Evolutionary conservation across 2,113 vertebrate species (phyloP).

Genomic region (Tenebrosternarchus preto): DNA sequence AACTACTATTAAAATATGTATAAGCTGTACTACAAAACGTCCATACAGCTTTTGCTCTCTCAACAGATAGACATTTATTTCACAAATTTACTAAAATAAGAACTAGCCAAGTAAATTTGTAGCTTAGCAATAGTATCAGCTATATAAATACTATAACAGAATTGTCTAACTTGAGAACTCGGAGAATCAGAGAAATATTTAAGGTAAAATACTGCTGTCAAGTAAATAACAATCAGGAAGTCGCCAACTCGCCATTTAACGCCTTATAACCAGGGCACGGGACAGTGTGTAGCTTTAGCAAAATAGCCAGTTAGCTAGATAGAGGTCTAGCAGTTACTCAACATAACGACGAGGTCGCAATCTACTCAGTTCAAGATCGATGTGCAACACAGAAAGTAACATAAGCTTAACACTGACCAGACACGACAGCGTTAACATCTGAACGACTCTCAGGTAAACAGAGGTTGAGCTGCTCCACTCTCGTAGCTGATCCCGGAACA

Average conservation of each 20-base stretch:
- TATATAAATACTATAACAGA: background rate
- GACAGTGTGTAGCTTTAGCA: conserved; percentile 3
- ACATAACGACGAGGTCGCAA: too few species aligned
- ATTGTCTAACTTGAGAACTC: background rate
- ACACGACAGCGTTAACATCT: background rate
- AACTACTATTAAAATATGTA: background rate
- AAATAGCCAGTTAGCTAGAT: background rate
- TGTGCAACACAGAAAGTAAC: background rate
- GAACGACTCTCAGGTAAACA: background rate
- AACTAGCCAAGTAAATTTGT: background rate
- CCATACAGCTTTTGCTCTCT: too few species aligned
- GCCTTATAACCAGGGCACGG: background rate
- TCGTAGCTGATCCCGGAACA: conserved; percentile 49
- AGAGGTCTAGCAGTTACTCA: background rate
- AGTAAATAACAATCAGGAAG: background rate
- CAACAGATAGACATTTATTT: too few species aligned
- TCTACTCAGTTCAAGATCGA: background rate
- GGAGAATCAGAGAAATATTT: too few species aligned
- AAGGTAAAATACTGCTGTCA: too few species aligned
- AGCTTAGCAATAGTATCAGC: background rate
- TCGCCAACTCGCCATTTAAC: background rate
- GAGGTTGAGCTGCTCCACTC: conserved; percentile 26
- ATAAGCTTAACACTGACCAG: conserved; percentile 13
- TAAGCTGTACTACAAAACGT: background rate
- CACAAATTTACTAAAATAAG: background rate